Evolutionary conservation across 2,888 invertebrate genomes (phyloP).

Genomic region (Scelioninae gen. 2): DNA sequence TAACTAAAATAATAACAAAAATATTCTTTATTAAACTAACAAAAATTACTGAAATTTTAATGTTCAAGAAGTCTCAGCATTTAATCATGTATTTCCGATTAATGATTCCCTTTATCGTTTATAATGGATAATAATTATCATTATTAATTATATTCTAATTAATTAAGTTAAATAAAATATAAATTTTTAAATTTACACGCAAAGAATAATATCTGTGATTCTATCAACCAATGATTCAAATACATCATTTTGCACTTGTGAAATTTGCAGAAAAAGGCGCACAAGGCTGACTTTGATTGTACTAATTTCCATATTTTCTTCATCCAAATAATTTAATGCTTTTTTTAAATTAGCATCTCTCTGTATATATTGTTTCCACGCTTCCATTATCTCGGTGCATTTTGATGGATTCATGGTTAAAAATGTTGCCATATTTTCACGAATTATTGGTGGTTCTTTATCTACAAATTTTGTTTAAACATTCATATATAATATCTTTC

Average conservation of each 20-base stretch:
- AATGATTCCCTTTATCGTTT: too few relatives aligned
- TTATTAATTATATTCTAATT: too few relatives aligned
- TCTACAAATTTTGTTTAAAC: constrained; percentile 53
- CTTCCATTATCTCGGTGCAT: constrained; percentile 63
- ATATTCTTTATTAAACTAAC: too few relatives aligned
- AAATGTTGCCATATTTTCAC: constrained; percentile 65
- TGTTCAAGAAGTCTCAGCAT: too few relatives aligned
- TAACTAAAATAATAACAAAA: too few relatives aligned
- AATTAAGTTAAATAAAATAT: too few relatives aligned
- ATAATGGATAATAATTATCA: too few relatives aligned
- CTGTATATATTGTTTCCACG: constrained; percentile 66
- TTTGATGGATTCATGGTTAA: constrained; percentile 57
- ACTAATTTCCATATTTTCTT: constrained; percentile 58
- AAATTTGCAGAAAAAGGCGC: constrained; percentile 69
- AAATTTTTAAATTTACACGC: constrained; percentile 9
- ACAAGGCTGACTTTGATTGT: constrained; percentile 64
- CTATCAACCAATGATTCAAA: constrained; percentile 65
- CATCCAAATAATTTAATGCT: constrained; percentile 65
- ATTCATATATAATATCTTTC: constrained; percentile 11
- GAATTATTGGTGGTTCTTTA: constrained; percentile 61
- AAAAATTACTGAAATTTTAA: too few relatives aligned
- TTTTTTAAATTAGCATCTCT: constrained; percentile 67
- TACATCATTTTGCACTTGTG: constrained; percentile 67
- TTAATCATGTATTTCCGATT: too few relatives aligned
- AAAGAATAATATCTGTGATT: constrained; percentile 67